A percentile compares a stretch with the other conserved stretches of the same genome.
These are phyloP conservation scores for Ceuthmochares aereus DNA, from an alignment of 2,113 vertebrate species.

Conservation along the genomic window DNA sequence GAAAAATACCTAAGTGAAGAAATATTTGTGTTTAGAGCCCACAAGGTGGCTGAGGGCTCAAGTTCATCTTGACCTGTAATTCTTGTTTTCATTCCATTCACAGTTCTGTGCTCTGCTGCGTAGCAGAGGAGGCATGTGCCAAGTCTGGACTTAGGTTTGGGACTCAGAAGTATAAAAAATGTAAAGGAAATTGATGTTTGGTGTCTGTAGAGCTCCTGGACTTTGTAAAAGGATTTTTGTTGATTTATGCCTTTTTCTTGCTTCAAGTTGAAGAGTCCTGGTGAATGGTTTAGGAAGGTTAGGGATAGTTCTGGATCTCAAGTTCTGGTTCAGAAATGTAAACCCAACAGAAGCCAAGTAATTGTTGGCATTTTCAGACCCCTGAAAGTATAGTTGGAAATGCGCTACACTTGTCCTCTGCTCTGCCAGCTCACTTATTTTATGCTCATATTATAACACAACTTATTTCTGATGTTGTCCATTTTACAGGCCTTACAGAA, in stretches of 20 bases:
- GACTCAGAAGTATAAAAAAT: not conserved
- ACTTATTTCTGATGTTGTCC: slow-evolving; percentile 9
- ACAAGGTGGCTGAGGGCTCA: not conserved
- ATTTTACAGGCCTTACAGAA: slow-evolving; percentile 56
- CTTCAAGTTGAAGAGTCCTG: not conserved
- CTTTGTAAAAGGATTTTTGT: not conserved
- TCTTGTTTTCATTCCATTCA: not conserved
- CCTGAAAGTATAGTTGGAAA: not conserved
- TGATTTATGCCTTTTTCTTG: not conserved
- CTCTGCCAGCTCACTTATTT: not conserved
- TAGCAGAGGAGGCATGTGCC: not conserved
- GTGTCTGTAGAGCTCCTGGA: not conserved
- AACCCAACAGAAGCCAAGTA: not conserved
- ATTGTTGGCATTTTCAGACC: not conserved
- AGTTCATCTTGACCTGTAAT: not conserved
- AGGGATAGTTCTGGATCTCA: not conserved
- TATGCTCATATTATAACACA: not conserved
- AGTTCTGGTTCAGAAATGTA: not conserved
- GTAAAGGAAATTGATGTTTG: not conserved
- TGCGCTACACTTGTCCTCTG: not conserved
- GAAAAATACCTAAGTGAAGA: not conserved
- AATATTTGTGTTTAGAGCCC: not conserved
- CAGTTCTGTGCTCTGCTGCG: not conserved
- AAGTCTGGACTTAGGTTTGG: not conserved
- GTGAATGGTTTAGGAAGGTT: not conserved